Conservation (phyloP, 2,888 invertebrate genomes). For the Microchrysa polita region DNA sequence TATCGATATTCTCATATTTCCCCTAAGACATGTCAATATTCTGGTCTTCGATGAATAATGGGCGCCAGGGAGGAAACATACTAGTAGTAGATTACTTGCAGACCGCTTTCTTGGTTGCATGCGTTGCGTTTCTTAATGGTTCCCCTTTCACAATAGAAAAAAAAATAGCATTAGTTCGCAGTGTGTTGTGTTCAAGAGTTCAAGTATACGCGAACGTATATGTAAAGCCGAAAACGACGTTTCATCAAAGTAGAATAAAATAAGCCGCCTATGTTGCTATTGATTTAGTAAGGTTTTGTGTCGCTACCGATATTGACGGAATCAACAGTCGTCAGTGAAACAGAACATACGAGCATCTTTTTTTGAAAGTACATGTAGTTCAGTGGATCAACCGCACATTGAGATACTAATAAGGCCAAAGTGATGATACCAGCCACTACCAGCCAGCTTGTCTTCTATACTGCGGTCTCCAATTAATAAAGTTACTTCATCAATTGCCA, state of each 20-base stretch:
- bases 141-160: conserved; percentile 10
- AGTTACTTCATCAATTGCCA: conserved; percentile 17
- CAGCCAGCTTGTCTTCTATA: neutral
- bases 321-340: neutral
- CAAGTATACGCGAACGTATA: conserved; percentile 9
- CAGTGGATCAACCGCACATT: conserved; percentile 5
- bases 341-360: neutral
- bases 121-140: conserved; percentile 2
- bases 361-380: neutral
- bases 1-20: too few relatives aligned
- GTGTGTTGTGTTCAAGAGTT: too few relatives aligned
- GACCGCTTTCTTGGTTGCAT: neutral
- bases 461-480: conserved; percentile 6
- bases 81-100: conserved; percentile 2
- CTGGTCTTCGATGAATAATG: too few relatives aligned
- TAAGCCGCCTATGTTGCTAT: conserved; percentile 21
- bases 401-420: neutral
- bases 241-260: conserved; percentile 18
- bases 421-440: neutral
- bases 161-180: too few relatives aligned
- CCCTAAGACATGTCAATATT: too few relatives aligned
- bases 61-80: neutral
- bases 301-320: neutral
- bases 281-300: conserved; percentile 28
- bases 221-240: neutral